Conservation (phyloP, 2,797 vertebrate genomes). For the Cuculus canorus region DNA sequence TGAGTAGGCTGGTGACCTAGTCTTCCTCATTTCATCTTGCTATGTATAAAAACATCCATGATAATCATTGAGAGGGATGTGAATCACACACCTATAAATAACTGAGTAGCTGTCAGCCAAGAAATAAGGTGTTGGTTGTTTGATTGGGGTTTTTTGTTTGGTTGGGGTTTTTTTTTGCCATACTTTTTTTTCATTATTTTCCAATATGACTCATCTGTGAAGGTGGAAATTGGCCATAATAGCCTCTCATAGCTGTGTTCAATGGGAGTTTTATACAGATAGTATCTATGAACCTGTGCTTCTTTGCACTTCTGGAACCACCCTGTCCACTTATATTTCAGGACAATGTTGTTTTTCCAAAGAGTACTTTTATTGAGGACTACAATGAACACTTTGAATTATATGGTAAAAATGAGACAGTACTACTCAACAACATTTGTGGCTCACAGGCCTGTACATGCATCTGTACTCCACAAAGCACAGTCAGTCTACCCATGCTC, state of each 20-base stretch:
- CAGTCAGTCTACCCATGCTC: background rate
- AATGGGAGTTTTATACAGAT: background rate
- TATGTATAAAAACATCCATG: background rate
- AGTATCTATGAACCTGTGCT: too few species aligned
- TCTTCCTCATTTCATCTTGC: background rate
- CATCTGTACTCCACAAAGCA: background rate
- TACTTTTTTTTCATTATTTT: background rate
- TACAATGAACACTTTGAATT: background rate
- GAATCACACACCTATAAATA: background rate
- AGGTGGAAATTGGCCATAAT: background rate
- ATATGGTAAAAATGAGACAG: background rate
- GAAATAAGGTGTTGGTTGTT: background rate
- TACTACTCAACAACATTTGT: fast-evolving
- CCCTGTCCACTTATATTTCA: background rate
- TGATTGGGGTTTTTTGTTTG: background rate
- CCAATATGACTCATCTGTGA: background rate
- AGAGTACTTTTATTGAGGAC: background rate
- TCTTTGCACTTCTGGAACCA: background rate
- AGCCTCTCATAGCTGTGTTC: background rate
- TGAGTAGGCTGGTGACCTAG: background rate
- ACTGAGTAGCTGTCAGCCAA: background rate
- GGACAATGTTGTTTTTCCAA: background rate
- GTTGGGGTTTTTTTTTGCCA: background rate
- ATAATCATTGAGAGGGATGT: background rate
- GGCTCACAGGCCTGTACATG: background rate